A percentile compares a stretch with the other conserved stretches of the same genome.
phyloP scores from a whole-genome alignment of 1,140 invertebrate genomes.

The Brachionus sp. region DNA sequence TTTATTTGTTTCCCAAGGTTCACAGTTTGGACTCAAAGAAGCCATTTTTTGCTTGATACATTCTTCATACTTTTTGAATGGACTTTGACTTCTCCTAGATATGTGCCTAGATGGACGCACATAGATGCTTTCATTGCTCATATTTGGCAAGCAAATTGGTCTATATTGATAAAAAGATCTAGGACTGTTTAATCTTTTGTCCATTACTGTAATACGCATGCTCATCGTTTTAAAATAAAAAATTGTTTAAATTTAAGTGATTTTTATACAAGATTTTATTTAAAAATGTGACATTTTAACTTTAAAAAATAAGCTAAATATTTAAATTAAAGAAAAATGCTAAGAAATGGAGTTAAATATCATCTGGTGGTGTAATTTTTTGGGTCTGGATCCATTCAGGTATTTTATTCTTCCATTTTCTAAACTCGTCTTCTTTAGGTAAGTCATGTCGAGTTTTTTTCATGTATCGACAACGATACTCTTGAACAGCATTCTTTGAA shows the following conservation, averaged over 20 bases:
- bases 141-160: background rate
- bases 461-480: constrained; percentile 17
- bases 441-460: constrained; percentile 40
- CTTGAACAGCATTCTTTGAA: constrained; percentile 44
- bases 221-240: background rate
- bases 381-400: constrained; percentile 35
- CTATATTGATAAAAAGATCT: background rate
- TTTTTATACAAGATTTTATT: constrained; percentile 36
- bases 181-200: background rate
- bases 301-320: background rate
- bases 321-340: constrained; percentile 1
- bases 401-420: constrained; percentile 41
- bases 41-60: constrained; percentile 9
- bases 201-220: background rate
- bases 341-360: constrained; percentile 21
- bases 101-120: background rate
- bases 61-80: constrained; percentile 42
- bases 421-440: constrained; percentile 44
- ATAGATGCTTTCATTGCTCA: background rate
- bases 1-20: background rate
- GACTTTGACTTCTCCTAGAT: constrained; percentile 5
- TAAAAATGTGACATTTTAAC: constrained; percentile 1
- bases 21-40: background rate
- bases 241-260: background rate
- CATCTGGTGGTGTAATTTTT: constrained; percentile 44